Percentiles rank a stretch among this genome's conserved stretches.
Evolutionary conservation across 2,797 vertebrate genomes (phyloP).

Genomic region (Microchirus variegatus): DNA sequence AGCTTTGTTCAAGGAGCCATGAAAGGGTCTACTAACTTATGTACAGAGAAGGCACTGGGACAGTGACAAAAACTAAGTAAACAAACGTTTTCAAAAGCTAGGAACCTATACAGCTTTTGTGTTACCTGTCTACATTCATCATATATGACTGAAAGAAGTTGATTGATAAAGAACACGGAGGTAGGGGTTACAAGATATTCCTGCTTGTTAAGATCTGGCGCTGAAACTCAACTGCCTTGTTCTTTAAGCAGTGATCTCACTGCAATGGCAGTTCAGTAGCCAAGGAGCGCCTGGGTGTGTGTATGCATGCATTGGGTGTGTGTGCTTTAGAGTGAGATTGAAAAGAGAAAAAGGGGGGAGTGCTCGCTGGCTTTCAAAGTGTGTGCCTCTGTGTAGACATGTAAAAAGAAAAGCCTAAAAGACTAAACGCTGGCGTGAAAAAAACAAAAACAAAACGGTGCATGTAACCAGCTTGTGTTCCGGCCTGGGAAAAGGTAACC

Average conservation of each 20-base stretch:
- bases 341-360: constrained; percentile 29
- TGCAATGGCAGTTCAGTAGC: constrained; percentile 76
- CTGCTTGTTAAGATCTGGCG: constrained; percentile 37
- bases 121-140: constrained; percentile 23
- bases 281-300: constrained; percentile 70
- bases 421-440: constrained; percentile 47
- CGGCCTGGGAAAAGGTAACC: constrained; percentile 68
- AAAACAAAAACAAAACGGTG: constrained; percentile 16
- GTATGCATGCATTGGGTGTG: constrained; percentile 42
- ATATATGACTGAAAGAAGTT: constrained; percentile 5
- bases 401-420: constrained; percentile 53
- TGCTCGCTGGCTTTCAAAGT: constrained; percentile 34
- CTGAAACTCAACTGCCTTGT: constrained; percentile 54
- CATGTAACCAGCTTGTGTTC: constrained; percentile 54
- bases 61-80: constrained; percentile 7
- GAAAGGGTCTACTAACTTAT: not conserved
- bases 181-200: constrained; percentile 38
- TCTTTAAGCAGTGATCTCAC: constrained; percentile 77
- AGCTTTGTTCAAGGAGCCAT: constrained; percentile 2
- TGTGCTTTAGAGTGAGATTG: not conserved
- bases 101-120: not conserved
- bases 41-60: not conserved
- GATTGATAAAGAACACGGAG: constrained; percentile 29
- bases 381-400: constrained; percentile 24
- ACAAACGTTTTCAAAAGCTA: constrained; percentile 22